Evolutionary conservation across 1,140 invertebrate species (phyloP).

Genomic region (Drosophila virilis): DNA sequence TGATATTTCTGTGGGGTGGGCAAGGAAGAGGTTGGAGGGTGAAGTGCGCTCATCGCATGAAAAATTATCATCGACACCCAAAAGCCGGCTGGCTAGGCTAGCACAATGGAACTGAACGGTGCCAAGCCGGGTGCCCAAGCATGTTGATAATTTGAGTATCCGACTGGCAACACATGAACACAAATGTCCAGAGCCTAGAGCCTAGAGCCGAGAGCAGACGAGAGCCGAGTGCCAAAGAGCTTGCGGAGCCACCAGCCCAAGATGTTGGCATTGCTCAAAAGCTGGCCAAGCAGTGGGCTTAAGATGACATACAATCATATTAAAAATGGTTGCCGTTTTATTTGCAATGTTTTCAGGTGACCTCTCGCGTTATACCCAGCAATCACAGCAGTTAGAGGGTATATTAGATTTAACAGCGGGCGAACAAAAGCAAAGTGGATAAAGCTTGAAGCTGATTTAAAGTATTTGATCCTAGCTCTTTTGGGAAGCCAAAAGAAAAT

Average conservation of each 20-base stretch:
- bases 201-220: conserved; percentile 2
- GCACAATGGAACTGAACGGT: conserved; percentile 55
- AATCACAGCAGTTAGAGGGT: background rate
- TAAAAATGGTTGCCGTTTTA: conserved; percentile 82
- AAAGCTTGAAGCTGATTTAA: no score
- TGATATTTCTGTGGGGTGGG: conserved; percentile 47
- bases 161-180: conserved; percentile 69
- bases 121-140: conserved; percentile 48
- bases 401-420: background rate
- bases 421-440: background rate
- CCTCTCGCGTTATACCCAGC: conserved; percentile 53
- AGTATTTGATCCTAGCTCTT: no score
- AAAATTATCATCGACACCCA: conserved; percentile 81
- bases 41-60: conserved; percentile 61
- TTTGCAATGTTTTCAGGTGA: conserved; percentile 77
- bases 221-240: conserved; percentile 2
- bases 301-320: conserved; percentile 83
- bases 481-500: no score
- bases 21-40: background rate
- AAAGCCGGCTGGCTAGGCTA: conserved; percentile 47
- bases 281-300: conserved; percentile 59
- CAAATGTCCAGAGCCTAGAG: conserved; percentile 12
- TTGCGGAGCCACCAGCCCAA: background rate
- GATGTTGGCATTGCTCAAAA: conserved; percentile 15
- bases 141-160: conserved; percentile 82